These are phyloP conservation scores for Macrophya alboannulata DNA, from an alignment of 2,888 invertebrate genomes.

Conservation along the genomic window DNA sequence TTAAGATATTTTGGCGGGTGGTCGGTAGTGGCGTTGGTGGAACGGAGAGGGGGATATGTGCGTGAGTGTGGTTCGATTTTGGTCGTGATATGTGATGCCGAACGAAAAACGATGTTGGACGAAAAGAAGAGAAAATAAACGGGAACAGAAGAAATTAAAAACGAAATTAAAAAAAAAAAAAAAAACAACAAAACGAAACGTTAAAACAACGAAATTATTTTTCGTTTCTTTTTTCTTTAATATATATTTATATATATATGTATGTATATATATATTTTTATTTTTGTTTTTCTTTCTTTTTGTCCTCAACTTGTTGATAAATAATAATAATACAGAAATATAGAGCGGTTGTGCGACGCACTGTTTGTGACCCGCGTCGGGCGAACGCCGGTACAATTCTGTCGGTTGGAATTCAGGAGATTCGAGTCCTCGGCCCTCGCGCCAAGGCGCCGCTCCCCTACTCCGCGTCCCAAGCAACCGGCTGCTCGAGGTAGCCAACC, in stretches of 20 bases:
- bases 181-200: not conserved
- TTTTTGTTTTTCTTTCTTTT: not conserved
- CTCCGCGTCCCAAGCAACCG: constrained; percentile 59
- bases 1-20: no score
- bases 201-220: not conserved
- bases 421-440: constrained; percentile 73
- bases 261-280: no score
- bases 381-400: constrained; percentile 75
- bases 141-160: not conserved
- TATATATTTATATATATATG: no score
- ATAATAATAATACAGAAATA: constrained; percentile 34
- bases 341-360: constrained; percentile 35
- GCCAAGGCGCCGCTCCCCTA: constrained; percentile 72
- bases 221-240: no score
- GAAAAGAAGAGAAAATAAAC: not conserved
- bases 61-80: no score
- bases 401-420: constrained; percentile 76
- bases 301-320: constrained; percentile 37
- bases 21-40: no score
- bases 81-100: no score
- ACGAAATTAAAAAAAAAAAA: not conserved
- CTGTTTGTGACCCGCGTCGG: constrained; percentile 69
- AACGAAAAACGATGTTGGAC: not conserved
- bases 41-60: no score
- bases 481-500: constrained; percentile 76